phyloP scores from a whole-genome alignment of 2,797 vertebrate genomes.

The Rhynchonycteris naso region DNA sequence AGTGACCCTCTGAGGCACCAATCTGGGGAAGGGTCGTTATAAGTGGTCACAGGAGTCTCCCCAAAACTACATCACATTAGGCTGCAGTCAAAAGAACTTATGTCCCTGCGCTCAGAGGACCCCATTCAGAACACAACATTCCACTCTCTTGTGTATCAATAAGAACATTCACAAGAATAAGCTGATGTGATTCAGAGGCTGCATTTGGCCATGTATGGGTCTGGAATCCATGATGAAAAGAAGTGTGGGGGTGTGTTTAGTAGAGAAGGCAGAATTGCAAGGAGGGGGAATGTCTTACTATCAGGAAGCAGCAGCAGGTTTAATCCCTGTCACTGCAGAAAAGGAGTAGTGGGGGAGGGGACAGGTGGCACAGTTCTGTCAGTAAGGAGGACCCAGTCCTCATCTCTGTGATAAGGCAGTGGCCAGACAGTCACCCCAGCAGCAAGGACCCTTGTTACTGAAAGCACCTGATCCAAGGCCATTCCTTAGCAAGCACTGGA shows the following conservation, averaged over 20 bases:
- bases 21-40: background rate
- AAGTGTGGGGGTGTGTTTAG: background rate
- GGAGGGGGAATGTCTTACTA: background rate
- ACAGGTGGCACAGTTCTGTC: background rate
- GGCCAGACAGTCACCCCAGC: background rate
- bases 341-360: background rate
- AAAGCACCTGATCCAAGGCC: no score
- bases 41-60: background rate
- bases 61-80: background rate
- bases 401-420: no score
- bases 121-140: background rate
- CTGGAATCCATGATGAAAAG: background rate
- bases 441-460: background rate
- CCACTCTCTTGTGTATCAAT: background rate
- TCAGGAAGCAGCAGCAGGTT: background rate
- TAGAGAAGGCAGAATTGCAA: background rate
- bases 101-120: background rate
- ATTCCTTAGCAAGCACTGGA: no score
- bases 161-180: background rate
- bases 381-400: no score
- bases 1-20: background rate
- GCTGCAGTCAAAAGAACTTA: background rate
- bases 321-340: background rate
- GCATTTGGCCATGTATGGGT: fast-evolving
- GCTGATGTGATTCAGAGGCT: background rate